Conservation (phyloP, 2,797 vertebrate species). For the Poecilia gillii region DNA sequence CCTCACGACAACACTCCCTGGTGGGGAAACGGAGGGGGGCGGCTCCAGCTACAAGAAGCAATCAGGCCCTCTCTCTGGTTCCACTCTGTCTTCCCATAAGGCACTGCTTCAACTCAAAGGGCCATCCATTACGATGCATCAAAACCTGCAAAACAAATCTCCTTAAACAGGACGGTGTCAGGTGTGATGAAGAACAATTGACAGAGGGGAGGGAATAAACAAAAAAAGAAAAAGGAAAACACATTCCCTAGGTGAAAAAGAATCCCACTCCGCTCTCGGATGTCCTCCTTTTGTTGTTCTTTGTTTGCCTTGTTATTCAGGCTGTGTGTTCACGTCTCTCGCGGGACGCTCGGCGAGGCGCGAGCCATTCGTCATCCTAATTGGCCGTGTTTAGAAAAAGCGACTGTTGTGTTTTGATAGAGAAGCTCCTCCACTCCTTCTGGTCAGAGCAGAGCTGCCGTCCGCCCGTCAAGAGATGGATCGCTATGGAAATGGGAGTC, state of each 20-base stretch:
- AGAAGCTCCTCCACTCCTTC: conserved; percentile 65
- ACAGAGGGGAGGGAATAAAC: conserved; percentile 60
- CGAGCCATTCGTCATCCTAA: conserved; percentile 81
- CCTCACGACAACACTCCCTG: conserved; percentile 61
- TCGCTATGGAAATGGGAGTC: conserved; percentile 54
- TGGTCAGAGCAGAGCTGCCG: conserved; percentile 68
- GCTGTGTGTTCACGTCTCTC: conserved; percentile 72
- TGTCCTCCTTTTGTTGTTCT: conserved; percentile 68
- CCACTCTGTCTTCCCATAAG: conserved; percentile 69
- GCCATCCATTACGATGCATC: conserved; percentile 80
- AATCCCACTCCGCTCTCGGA: conserved; percentile 60
- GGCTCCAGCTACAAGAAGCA: conserved; percentile 73
- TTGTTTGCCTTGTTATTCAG: conserved; percentile 74
- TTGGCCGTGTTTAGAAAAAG: conserved; percentile 78
- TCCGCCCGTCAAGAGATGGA: conserved; percentile 61
- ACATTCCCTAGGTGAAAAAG: conserved; percentile 69
- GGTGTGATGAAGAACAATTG: conserved; percentile 77
- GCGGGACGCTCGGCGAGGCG: conserved; percentile 59
- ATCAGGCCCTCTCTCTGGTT: conserved; percentile 59
- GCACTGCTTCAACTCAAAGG: conserved; percentile 59
- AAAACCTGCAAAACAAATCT: conserved; percentile 70
- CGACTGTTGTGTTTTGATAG: conserved; percentile 68
- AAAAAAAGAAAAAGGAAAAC: conserved; percentile 45
- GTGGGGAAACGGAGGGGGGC: conserved; percentile 43
- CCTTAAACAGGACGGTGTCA: conserved; percentile 78